These are phyloP conservation scores for Calycopis cecrops DNA, from an alignment of 1,140 invertebrate genomes.

Conservation along the genomic window DNA sequence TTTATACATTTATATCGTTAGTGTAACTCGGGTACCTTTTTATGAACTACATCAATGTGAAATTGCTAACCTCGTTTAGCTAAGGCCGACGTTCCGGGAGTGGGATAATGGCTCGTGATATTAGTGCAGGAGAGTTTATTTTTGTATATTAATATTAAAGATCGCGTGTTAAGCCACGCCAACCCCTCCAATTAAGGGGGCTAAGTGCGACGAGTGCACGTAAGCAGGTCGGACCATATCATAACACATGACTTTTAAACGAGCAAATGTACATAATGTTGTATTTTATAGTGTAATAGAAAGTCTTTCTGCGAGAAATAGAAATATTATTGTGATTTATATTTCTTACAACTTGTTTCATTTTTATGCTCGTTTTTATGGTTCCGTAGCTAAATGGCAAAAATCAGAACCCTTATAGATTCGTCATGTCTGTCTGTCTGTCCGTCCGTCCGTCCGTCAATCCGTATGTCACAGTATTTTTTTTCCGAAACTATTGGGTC, in stretches of 20 bases:
- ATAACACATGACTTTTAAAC: constrained; percentile 52
- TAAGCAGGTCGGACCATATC: constrained; percentile 55
- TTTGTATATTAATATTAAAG: constrained; percentile 38
- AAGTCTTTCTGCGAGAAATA: constrained; percentile 23
- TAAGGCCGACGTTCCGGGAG: constrained; percentile 27
- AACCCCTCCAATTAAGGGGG: constrained; percentile 58
- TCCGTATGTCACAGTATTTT: too few relatives aligned
- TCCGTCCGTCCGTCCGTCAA: too few relatives aligned
- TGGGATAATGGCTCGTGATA: constrained; percentile 36
- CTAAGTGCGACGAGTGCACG: constrained; percentile 51
- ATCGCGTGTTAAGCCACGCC: constrained; percentile 42
- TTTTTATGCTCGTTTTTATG: too few relatives aligned
- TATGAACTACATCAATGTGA: constrained; percentile 51
- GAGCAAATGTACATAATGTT: constrained; percentile 27
- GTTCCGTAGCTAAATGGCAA: too few relatives aligned
- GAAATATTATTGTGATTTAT: too few relatives aligned
- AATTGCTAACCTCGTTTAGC: constrained; percentile 48
- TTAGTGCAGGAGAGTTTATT: constrained; percentile 32
- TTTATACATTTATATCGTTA: constrained; percentile 32
- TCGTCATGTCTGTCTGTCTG: too few relatives aligned
- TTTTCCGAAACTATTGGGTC: too few relatives aligned
- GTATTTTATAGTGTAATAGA: constrained; percentile 15
- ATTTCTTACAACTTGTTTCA: too few relatives aligned
- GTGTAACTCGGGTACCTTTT: constrained; percentile 40
- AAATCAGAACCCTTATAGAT: too few relatives aligned